Base-by-base conservation (phyloP, 2,113 vertebrate species). In the Stegostoma tigrinum region DNA sequence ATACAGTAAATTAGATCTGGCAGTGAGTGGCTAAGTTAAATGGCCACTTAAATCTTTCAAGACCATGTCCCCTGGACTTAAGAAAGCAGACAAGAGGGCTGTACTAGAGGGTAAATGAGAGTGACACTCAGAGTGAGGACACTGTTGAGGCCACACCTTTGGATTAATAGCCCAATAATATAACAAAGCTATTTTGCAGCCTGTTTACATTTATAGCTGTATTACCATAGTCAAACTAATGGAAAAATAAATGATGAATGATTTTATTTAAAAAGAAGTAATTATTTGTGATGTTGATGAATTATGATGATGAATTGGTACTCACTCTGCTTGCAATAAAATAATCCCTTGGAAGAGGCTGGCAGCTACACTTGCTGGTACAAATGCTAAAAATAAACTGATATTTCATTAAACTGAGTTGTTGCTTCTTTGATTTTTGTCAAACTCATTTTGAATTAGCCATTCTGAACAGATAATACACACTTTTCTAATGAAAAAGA, bases 381-480 rank as follows among this genome's bases (percentile, higher is more conserved):
- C 52, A 64, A 90, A 91, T n/a, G 30, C 87, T 15, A 34, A n/a
- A 34, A 55, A 91, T 64, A 30, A 91, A 91, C 87, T 64, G 55
- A 64, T 30, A 19, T 91, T 61, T 64, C 34, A 55, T n/a, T 91
- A 64, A 91, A 21, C 8, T 91, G 52, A 52, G 30, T 91, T 91
- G 19, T 64, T 91, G 30, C 14, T 91, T 61, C 61, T n/a, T 91
- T 91, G 87, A 15, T 64, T 64, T 64, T 12, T 91, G 55, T 91
- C 52, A 64, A 64, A 48, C 7, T 34, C 8, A 91, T 91, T 90
- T 91, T 91, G 87, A 91, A 91, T 91, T 64, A 91, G 64, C 64
- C 52, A 91, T 64, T 89, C n/a, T 30, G 52, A n/a, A 64, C 34
- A 64, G 64, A n/a, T 27, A 64, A 64, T 64, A 64, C 55, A 91